Conservation (phyloP, 2,888 invertebrate species). For the Alsophila aescularia region DNA sequence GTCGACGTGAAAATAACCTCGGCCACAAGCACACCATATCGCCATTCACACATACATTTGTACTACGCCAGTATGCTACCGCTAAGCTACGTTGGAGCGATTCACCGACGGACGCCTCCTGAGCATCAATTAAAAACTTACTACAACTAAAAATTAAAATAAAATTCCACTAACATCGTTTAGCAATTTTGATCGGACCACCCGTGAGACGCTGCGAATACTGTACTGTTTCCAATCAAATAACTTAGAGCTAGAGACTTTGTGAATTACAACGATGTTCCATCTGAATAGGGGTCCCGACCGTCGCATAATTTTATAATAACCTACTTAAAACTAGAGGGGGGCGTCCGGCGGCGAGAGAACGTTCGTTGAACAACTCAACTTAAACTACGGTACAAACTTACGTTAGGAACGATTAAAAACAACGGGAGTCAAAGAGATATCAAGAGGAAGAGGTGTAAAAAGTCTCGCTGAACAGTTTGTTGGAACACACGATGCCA, state of each 20-base stretch:
- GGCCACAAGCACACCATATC: constrained; percentile 42
- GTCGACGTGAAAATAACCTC: constrained; percentile 40
- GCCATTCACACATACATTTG: constrained; percentile 73
- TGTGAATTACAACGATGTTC: constrained; percentile 41
- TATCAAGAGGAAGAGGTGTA: constrained; percentile 31
- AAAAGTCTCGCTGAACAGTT: constrained; percentile 76
- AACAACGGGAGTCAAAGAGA: constrained; percentile 37
- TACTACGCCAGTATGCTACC: constrained; percentile 81
- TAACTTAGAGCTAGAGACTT: constrained; percentile 54
- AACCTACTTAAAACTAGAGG: constrained; percentile 70
- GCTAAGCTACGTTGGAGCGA: constrained; percentile 57
- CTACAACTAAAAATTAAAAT: constrained; percentile 56
- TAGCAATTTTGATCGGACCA: constrained; percentile 57
- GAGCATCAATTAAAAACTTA: constrained; percentile 52
- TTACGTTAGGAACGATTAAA: constrained; percentile 46
- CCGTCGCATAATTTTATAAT: constrained; percentile 46
- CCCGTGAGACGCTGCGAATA: constrained; percentile 55
- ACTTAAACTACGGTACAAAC: constrained; percentile 63
- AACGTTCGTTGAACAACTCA: constrained; percentile 51
- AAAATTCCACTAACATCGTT: constrained; percentile 66
- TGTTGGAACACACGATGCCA: constrained; percentile 76
- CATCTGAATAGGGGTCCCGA: constrained; percentile 42
- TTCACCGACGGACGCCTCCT: constrained; percentile 63
- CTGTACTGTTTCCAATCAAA: constrained; percentile 52
- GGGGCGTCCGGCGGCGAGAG: constrained; percentile 59